phyloP scores from a whole-genome alignment of 2,888 invertebrate genomes.

The Leptopilina myrica region DNA sequence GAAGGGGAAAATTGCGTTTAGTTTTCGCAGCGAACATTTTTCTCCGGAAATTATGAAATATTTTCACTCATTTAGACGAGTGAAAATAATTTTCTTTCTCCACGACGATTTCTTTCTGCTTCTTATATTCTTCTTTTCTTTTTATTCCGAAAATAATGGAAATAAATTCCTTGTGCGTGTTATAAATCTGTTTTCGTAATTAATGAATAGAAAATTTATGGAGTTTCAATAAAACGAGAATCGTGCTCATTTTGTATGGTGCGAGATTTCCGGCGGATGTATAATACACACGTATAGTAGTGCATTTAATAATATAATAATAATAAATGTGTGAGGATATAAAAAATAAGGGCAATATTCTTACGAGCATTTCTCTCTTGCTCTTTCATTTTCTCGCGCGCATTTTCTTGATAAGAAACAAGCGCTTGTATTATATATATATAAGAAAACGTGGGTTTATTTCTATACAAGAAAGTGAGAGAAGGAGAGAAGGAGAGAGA shows the following conservation, averaged over 20 bases:
- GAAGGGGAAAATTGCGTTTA: no score
- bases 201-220: slow-evolving; percentile 5
- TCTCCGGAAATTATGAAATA: no score
- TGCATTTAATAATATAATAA: not conserved
- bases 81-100: no score
- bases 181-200: no score
- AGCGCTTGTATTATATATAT: slow-evolving; percentile 13
- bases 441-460: slow-evolving; percentile 36
- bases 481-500: no score
- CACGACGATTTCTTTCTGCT: no score
- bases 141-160: no score
- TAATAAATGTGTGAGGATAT: not conserved
- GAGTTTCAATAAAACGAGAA: slow-evolving; percentile 3
- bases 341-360: not conserved
- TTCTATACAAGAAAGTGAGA: no score
- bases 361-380: not conserved
- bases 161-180: no score
- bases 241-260: not conserved
- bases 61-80: no score
- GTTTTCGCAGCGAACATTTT: no score
- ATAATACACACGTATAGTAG: not conserved
- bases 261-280: slow-evolving; percentile 34
- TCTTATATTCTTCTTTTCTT: no score
- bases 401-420: slow-evolving; percentile 42
- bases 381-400: not conserved